Conservation (phyloP, 2,888 invertebrate genomes). For the Callosobruchus maculatus region DNA sequence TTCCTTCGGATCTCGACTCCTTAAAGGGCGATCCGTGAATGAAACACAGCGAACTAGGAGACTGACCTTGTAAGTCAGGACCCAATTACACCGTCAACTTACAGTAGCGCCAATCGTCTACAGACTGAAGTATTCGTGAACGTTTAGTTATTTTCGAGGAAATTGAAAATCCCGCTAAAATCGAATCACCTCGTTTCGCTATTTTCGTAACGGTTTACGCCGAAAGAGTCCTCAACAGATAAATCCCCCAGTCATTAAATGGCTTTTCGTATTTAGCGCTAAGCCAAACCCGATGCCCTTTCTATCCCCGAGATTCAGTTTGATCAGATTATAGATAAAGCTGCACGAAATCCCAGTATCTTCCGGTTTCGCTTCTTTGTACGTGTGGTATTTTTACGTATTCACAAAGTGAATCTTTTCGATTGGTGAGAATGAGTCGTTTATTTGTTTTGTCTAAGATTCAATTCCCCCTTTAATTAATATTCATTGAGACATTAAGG, state of each 20-base stretch:
- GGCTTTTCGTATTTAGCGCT: background rate
- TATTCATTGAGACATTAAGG: too few relatives aligned
- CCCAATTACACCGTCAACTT: too few relatives aligned
- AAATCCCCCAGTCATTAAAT: background rate
- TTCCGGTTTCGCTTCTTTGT: background rate
- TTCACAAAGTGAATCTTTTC: too few relatives aligned
- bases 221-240: background rate
- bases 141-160: background rate
- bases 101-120: too few relatives aligned
- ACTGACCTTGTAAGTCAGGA: too few relatives aligned
- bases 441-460: too few relatives aligned
- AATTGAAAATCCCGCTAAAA: background rate
- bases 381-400: background rate
- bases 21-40: too few relatives aligned
- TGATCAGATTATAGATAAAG: background rate
- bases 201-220: background rate
- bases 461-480: too few relatives aligned
- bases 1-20: too few relatives aligned
- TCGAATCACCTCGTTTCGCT: background rate
- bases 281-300: background rate
- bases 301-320: background rate
- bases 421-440: too few relatives aligned
- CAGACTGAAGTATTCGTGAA: too few relatives aligned
- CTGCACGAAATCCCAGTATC: background rate
- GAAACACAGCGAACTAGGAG: too few relatives aligned